These are phyloP conservation scores for Trochalopteron elliotii DNA, from an alignment of 2,113 vertebrate genomes.

Conservation along the genomic window DNA sequence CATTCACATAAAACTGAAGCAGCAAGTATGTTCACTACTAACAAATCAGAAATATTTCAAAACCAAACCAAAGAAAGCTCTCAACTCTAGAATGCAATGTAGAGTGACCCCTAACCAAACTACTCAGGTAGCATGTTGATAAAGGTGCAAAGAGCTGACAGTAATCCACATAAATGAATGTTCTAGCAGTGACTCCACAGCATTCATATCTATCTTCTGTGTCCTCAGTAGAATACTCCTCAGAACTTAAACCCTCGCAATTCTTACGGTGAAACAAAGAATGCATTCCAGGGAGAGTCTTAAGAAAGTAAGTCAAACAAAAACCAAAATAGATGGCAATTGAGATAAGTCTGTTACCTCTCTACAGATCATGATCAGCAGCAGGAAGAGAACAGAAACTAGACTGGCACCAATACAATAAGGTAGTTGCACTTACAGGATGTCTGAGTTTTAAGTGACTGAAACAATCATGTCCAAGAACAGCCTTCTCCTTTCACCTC, in stretches of 20 bases:
- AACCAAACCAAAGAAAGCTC: not conserved
- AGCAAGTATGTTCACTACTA: not conserved
- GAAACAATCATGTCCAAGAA: not conserved
- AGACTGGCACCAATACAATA: not conserved
- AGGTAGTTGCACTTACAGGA: not conserved
- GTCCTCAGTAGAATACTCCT: too few species aligned
- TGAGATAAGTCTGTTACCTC: not conserved
- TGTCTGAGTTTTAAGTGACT: not conserved
- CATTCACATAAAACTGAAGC: not conserved
- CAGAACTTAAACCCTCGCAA: not conserved
- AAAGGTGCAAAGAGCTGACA: not conserved
- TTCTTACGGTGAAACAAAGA: not conserved
- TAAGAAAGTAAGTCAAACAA: not conserved
- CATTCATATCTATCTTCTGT: not conserved
- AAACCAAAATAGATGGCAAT: not conserved
- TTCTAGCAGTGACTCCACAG: not conserved
- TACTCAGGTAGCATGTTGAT: not conserved
- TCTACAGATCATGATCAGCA: not conserved
- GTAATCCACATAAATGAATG: not conserved
- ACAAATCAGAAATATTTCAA: not conserved
- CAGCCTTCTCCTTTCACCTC: not conserved
- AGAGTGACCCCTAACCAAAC: not conserved
- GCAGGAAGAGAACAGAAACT: not conserved
- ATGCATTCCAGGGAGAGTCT: not conserved
- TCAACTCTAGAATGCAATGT: not conserved